Base-by-base conservation (phyloP, 2,113 vertebrate species). In the Podarcis raffonei region DNA sequence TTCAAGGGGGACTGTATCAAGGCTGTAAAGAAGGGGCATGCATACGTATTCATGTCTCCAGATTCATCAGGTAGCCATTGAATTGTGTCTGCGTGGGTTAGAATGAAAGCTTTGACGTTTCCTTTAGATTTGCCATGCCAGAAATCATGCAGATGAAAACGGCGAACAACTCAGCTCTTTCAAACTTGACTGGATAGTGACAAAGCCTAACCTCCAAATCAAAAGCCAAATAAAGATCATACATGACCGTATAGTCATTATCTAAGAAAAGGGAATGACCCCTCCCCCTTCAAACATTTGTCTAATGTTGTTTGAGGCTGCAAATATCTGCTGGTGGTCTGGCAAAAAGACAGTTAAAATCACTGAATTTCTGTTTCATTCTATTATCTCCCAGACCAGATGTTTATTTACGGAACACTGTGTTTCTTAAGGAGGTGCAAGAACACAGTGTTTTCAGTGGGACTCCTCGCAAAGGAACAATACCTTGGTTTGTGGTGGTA, bases 101-200 rank as follows among this genome's bases (percentile, higher is more conserved):
- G 85, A 86, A 86, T 68, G 75, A 86, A 88, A 75, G 87, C 30
- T 18, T 66, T 42, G 39, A 35, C 20, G 42, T 83, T 88, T 83
- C 42, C 84, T 76, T 83, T 25, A 32, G 74, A 32, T 83, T 82
- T 76, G 30, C 71, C 48, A 1, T 82, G 32, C 42, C 74, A 90
- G 62, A 89, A 30, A 71, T 83, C 48, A 59, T 53, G 74, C 13
- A 71, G 65, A 83, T 88, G 62, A 66, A 77, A 81, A 74, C 65
- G n/a, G 32, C 13, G 22, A 84, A 87, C 71, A 35, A 69, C 35
- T 3, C 0, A 37, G 0, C 30, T 30, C 27, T 79, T 87, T 85
- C 42, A 76, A 2, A 37, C 74, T 68, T 72, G 20, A 2, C 62
- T 68, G 59, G n/a, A 57, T 71, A 42, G 22, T 15, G 20, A 76